phyloP scores from a whole-genome alignment of 2,797 vertebrate genomes.

The Morus bassanus region DNA sequence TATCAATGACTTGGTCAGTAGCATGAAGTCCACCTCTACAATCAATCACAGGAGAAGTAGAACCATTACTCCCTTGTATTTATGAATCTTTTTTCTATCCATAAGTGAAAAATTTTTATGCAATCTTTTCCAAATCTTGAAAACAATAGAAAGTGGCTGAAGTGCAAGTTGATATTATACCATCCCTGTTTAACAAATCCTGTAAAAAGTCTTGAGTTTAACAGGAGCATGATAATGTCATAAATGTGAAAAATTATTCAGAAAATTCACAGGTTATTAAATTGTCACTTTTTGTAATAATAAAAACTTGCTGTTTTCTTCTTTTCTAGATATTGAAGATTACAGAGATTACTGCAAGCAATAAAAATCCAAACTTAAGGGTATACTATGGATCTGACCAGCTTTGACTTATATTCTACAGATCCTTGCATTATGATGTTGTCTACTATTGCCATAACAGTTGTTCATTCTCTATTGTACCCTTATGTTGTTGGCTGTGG shows the following conservation, averaged over 20 bases:
- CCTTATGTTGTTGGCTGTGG: not conserved
- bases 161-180: not conserved
- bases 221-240: not conserved
- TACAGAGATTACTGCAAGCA: not conserved
- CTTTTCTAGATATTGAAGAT: not conserved
- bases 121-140: not conserved
- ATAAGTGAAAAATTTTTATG: not conserved
- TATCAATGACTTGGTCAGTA: slow-evolving; percentile 77
- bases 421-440: not conserved
- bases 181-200: not conserved
- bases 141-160: not conserved
- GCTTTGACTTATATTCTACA: not conserved
- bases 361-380: not conserved
- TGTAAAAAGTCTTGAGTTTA: not conserved
- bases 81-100: not conserved
- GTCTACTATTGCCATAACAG: not conserved
- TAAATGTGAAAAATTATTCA: not conserved
- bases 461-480: not conserved
- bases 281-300: not conserved
- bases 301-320: not conserved
- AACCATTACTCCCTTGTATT: not conserved
- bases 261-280: not conserved
- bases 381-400: not conserved
- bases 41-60: not conserved
- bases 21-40: slow-evolving; percentile 67